These are phyloP conservation scores for Pissodes strobi DNA, from an alignment of 1,140 invertebrate genomes.

Conservation along the genomic window DNA sequence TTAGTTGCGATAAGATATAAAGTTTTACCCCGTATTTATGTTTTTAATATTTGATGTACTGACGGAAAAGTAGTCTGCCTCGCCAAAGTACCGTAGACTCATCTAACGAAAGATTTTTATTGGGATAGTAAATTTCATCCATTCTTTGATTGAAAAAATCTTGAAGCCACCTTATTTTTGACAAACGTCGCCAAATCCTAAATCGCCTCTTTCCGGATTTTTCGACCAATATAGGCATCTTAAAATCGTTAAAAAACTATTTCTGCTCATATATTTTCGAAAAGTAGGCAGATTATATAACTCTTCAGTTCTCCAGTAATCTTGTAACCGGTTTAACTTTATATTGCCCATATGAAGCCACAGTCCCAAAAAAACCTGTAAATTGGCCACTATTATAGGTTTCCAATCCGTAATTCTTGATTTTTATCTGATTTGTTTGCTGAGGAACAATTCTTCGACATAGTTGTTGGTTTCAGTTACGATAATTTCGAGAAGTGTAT, in stretches of 20 bases:
- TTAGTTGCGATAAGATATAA: not conserved
- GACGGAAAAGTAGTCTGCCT: not conserved
- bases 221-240: not conserved
- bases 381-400: too few species aligned
- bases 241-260: not conserved
- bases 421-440: too few species aligned
- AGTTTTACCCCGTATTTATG: not conserved
- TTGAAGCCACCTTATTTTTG: not conserved
- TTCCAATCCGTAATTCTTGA: too few species aligned
- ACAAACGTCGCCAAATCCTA: not conserved
- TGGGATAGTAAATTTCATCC: not conserved
- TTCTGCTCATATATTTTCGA: not conserved
- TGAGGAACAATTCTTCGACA: too few species aligned
- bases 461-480: too few species aligned
- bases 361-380: too few species aligned
- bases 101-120: not conserved
- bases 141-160: conserved; percentile 1
- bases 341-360: not conserved
- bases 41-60: not conserved
- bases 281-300: not conserved
- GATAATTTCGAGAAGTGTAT: too few species aligned
- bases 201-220: not conserved
- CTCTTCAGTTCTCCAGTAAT: not conserved
- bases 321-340: not conserved
- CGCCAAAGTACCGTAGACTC: not conserved